Evolutionary conservation across 2,797 vertebrate species (phyloP).

Genomic region (Microctenopoma steveboyesi): DNA sequence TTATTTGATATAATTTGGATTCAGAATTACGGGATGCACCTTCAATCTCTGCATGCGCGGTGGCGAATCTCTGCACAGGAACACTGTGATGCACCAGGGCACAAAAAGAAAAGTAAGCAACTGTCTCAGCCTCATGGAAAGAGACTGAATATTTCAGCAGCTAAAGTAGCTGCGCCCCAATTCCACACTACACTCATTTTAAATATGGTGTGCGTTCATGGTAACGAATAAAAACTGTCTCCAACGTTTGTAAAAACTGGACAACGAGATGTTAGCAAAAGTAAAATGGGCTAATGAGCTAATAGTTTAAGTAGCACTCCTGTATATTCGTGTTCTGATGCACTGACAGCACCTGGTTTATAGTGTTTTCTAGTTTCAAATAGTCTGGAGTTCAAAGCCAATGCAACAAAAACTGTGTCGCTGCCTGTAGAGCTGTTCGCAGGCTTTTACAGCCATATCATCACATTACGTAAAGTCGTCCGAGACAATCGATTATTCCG

Average conservation of each 20-base stretch:
- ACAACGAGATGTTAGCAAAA: neutral
- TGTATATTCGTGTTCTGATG: too few species aligned
- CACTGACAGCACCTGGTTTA: too few species aligned
- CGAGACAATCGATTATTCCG: conserved; percentile 3
- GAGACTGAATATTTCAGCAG: conserved; percentile 59
- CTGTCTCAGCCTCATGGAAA: conserved; percentile 41
- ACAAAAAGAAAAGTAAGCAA: conserved; percentile 4
- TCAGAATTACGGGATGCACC: conserved; percentile 12
- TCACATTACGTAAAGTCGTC: neutral
- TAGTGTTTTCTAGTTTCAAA: too few species aligned
- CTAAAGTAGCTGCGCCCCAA: conserved; percentile 46
- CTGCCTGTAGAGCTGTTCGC: neutral
- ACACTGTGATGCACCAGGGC: conserved; percentile 2
- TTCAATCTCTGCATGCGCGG: neutral
- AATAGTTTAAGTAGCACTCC: too few species aligned
- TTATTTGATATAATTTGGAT: conserved; percentile 7
- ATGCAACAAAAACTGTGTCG: too few species aligned
- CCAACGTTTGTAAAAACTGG: too few species aligned
- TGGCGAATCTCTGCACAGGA: neutral
- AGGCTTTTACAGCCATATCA: conserved; percentile 2
- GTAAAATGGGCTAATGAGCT: too few species aligned
- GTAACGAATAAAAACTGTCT: conserved; percentile 4
- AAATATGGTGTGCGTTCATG: conserved; percentile 5
- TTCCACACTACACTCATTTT: conserved; percentile 38
- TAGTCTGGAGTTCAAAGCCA: too few species aligned